Conservation (phyloP, 2,113 vertebrate species). For the Salvator merianae region DNA sequence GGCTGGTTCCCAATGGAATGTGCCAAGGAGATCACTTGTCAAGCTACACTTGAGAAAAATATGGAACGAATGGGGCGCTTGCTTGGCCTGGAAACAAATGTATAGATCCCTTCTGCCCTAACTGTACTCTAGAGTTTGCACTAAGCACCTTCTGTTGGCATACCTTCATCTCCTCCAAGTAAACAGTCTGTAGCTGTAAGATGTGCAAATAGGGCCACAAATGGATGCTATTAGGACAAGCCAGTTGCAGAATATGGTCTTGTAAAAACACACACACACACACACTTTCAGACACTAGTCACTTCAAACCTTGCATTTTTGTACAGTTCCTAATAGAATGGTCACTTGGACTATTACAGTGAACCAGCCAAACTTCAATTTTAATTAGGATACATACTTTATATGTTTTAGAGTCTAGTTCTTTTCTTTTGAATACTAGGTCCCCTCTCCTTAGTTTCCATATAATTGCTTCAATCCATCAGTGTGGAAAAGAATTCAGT, state of each 20-base stretch:
- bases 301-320: rapidly evolving
- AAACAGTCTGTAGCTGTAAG: rapidly evolving
- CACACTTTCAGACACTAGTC: not conserved
- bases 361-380: not conserved
- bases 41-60: conserved; percentile 90
- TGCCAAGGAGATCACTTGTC: conserved; percentile 89
- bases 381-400: not conserved
- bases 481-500: not conserved
- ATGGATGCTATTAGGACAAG: not conserved
- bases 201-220: rapidly evolving
- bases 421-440: not conserved
- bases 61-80: conserved; percentile 96
- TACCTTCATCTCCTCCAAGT: not conserved
- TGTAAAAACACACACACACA: not conserved
- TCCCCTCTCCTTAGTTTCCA: not conserved
- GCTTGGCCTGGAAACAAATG: conserved; percentile 92
- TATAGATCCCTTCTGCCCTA: conserved; percentile 68
- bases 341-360: not conserved
- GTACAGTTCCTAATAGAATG: not conserved
- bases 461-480: not conserved
- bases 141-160: not conserved
- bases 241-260: not conserved
- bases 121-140: conserved; percentile 43
- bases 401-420: not conserved
- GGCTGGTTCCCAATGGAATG: conserved; percentile 95